Conservation (phyloP, 2,113 vertebrate genomes). For the Pangasianodon hypophthalmus region DNA sequence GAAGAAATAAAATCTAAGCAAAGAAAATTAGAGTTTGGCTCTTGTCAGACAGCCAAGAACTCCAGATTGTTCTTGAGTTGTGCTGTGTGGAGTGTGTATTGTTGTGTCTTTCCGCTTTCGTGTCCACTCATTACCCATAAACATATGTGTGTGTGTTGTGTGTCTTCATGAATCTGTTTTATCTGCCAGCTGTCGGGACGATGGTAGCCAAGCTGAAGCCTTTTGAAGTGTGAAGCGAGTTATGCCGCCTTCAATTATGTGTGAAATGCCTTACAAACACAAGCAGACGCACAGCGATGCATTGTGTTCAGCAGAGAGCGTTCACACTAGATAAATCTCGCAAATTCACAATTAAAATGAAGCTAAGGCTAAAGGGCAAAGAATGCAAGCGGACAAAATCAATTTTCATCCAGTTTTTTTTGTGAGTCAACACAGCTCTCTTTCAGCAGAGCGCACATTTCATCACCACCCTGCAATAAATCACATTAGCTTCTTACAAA, state of each 20-base stretch:
- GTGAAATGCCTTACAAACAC: conserved; percentile 49
- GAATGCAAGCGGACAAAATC: conserved; percentile 19
- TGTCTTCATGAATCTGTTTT: conserved; percentile 60
- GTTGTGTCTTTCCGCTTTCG: conserved; percentile 24
- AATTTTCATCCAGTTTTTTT: conserved; percentile 14
- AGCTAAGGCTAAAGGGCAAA: conserved; percentile 18
- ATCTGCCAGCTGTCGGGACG: conserved; percentile 62
- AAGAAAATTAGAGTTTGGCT: background rate
- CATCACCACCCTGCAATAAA: background rate
- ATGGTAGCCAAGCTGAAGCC: conserved; percentile 61
- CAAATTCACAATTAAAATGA: conserved; percentile 35
- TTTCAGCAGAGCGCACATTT: background rate
- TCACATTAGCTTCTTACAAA: background rate
- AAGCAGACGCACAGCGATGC: conserved; percentile 23
- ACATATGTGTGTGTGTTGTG: conserved; percentile 39
- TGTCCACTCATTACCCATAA: conserved; percentile 39
- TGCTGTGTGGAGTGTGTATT: background rate
- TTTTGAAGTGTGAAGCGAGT: conserved; percentile 68
- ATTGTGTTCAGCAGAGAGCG: conserved; percentile 39
- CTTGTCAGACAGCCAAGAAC: conserved; percentile 1
- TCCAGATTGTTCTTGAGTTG: conserved; percentile 14
- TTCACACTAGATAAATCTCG: conserved; percentile 46
- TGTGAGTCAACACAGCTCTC: background rate
- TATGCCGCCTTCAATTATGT: conserved; percentile 54
- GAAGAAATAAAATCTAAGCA: background rate